Percentiles rank a stretch among this genome's conserved stretches.
phyloP scores from a whole-genome alignment of 2,797 vertebrate species.

The Hafferia zeledoni region DNA sequence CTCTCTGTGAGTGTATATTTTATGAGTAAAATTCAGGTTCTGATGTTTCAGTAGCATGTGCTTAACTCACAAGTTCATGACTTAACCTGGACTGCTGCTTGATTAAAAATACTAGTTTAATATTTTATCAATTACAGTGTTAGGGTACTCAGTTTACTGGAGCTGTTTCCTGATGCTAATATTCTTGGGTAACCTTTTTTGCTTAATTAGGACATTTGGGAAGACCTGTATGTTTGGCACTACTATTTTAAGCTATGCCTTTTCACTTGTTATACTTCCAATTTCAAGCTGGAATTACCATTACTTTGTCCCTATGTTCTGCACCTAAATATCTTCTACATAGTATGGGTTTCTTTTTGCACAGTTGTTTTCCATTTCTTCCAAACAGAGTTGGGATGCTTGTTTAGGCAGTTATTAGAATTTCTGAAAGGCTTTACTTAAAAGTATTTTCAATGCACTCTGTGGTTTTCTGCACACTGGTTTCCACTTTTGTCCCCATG shows the following conservation, averaged over 20 bases:
- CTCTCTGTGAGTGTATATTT: neutral
- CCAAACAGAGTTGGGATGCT: neutral
- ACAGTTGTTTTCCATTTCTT: neutral
- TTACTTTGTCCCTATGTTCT: neutral
- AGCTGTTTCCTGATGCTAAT: neutral
- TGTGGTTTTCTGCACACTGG: neutral
- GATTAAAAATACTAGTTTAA: neutral
- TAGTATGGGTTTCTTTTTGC: neutral
- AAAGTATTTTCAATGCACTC: neutral
- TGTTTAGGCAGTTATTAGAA: neutral
- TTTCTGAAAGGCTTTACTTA: neutral
- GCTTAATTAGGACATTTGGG: neutral
- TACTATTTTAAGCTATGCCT: neutral
- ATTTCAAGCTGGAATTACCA: neutral
- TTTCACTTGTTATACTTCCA: neutral
- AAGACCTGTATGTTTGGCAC: neutral
- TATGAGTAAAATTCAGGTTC: neutral
- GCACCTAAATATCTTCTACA: neutral
- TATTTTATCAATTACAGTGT: neutral
- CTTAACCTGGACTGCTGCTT: neutral
- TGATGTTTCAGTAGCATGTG: neutral
- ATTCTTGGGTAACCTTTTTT: neutral
- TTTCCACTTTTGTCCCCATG: neutral
- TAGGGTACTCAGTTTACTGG: neutral
- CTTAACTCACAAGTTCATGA: neutral